A percentile compares a stretch with the other conserved stretches of the same genome.
These are phyloP conservation scores for Mimumesa dahlbomi DNA, from an alignment of 2,888 invertebrate genomes.

Conservation along the genomic window DNA sequence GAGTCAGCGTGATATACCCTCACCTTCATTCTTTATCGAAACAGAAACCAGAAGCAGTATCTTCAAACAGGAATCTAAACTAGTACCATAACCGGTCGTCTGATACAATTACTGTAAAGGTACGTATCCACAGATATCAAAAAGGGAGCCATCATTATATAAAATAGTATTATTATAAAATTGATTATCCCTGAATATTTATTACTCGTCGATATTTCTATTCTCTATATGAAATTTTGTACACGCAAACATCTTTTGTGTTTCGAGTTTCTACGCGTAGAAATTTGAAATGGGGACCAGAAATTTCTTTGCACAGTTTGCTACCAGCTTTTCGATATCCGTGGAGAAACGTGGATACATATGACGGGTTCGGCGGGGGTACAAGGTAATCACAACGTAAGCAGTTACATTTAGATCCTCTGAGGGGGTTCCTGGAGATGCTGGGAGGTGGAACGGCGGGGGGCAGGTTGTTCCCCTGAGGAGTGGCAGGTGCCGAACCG, in stretches of 20 bases:
- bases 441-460: conserved; percentile 82
- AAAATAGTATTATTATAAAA: no score
- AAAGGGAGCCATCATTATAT: no score
- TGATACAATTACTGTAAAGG: conserved; percentile 35
- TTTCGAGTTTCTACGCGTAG: no score
- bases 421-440: conserved; percentile 89
- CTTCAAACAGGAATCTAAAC: conserved; percentile 21
- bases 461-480: conserved; percentile 83
- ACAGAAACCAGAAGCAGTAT: conserved; percentile 26
- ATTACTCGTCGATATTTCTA: no score
- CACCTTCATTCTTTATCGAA: conserved; percentile 35
- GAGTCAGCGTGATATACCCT: conserved; percentile 27
- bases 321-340: no score
- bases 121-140: no score
- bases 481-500: conserved; percentile 88
- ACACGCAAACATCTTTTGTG: no score
- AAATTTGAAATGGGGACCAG: no score
- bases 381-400: conserved; percentile 76
- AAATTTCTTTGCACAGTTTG: no score
- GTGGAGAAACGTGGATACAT: no score
- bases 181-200: no score
- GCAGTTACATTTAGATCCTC: conserved; percentile 91
- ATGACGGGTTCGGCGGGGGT: conserved; percentile 54
- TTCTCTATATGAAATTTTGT: no score
- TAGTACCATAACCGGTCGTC: conserved; percentile 36